phyloP scores from a whole-genome alignment of 1,140 invertebrate species.

The Wasmannia auropunctata region DNA sequence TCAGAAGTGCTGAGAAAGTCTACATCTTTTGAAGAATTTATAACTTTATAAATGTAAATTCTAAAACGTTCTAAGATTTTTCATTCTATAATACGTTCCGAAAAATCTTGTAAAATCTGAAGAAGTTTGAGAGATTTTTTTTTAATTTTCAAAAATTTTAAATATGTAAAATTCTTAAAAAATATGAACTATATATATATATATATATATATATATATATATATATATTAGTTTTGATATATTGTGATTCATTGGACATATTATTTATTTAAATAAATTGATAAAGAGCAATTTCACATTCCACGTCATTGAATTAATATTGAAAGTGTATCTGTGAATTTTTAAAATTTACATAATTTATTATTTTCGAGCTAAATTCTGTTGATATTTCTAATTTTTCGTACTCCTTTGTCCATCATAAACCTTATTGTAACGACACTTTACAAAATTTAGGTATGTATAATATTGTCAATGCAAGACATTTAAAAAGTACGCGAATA shows the following conservation, averaged over 20 bases:
- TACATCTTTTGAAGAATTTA: no score
- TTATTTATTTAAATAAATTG: constrained; percentile 50
- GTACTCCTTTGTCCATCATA: neutral
- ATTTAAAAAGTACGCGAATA: constrained; percentile 60
- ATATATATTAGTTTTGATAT: neutral
- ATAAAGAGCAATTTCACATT: constrained; percentile 41
- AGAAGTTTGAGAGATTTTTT: no score
- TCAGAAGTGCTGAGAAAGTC: no score
- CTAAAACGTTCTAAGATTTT: no score
- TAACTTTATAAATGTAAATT: no score
- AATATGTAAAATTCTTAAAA: no score
- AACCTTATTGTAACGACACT: constrained; percentile 29
- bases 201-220: no score
- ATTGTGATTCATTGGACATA: neutral
- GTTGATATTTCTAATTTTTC: constrained; percentile 7
- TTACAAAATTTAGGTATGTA: constrained; percentile 53
- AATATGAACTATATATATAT: no score
- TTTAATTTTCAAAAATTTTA: no score
- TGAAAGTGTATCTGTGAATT: neutral
- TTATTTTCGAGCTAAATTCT: constrained; percentile 6
- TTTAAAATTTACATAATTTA: neutral
- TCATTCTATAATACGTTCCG: no score
- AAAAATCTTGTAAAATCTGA: no score
- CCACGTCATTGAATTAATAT: constrained; percentile 11
- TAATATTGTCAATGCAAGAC: constrained; percentile 60